Percentiles rank a stretch among this genome's conserved stretches.
These are phyloP conservation scores for Podarcis raffonei DNA, from an alignment of 2,113 vertebrate genomes.

Conservation along the genomic window DNA sequence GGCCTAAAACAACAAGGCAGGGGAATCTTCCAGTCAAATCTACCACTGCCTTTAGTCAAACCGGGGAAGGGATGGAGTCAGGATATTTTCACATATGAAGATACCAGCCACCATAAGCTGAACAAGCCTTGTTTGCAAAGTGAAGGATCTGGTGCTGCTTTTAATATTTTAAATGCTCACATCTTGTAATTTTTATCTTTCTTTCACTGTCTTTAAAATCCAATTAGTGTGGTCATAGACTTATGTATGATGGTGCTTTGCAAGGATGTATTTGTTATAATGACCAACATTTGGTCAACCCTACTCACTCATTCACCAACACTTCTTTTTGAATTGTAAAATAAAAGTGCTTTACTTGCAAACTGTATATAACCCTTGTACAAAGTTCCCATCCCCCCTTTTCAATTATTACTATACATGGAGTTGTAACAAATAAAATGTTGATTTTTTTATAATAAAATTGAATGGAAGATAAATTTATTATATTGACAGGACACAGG, in stretches of 20 bases:
- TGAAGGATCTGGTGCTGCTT: conserved; percentile 85
- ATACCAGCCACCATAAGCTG: conserved; percentile 68
- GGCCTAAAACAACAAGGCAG: neutral
- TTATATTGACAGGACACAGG: neutral
- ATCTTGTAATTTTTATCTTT: conserved; percentile 78
- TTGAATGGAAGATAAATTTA: conserved; percentile 74
- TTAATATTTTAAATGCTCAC: conserved; percentile 67
- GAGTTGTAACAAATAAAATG: conserved; percentile 93
- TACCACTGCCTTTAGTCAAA: conserved; percentile 45
- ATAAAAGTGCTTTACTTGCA: conserved; percentile 89
- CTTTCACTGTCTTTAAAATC: conserved; percentile 75
- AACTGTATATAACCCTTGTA: conserved; percentile 88
- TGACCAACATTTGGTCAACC: conserved; percentile 91
- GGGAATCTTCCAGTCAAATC: conserved; percentile 48
- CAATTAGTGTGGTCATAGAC: conserved; percentile 73
- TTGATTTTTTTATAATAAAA: conserved; percentile 94
- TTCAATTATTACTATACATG: conserved; percentile 88
- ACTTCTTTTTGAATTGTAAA: conserved; percentile 77
- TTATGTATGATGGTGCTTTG: conserved; percentile 85
- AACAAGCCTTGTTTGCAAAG: conserved; percentile 73
- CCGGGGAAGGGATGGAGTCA: conserved; percentile 14
- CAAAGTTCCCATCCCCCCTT: conserved; percentile 73
- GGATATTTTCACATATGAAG: conserved; percentile 32
- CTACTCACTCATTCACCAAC: conserved; percentile 78
- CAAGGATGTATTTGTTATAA: conserved; percentile 88